Conservation (phyloP, 2,113 vertebrate species). For the Saccopteryx bilineata region DNA sequence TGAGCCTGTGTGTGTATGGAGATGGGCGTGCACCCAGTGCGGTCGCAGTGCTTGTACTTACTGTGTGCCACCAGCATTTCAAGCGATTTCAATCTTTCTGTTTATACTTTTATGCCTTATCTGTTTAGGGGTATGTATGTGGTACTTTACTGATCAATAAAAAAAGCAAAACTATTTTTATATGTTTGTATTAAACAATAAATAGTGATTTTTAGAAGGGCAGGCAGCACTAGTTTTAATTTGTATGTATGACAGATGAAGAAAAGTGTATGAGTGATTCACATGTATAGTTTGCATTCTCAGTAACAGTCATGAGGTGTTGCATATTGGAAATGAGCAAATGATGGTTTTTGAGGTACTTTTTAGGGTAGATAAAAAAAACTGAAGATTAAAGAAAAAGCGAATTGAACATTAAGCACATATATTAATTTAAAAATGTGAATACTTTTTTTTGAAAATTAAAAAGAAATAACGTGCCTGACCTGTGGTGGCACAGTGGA, state of each 20-base stretch:
- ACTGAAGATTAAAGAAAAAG: conserved; percentile 48
- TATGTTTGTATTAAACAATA: not conserved
- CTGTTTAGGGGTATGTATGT: not conserved
- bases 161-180: not conserved
- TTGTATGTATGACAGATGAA: not conserved
- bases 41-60: not conserved
- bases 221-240: conserved; percentile 20
- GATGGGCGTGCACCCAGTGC: not conserved
- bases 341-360: not conserved
- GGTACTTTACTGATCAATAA: not conserved
- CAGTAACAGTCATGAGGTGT: not conserved
- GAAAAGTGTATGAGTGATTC: not conserved
- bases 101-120: not conserved
- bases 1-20: not conserved
- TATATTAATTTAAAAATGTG: not conserved
- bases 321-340: not conserved
- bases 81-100: not conserved
- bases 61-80: not conserved
- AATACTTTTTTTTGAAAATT: not conserved
- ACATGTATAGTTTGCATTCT: conserved; percentile 39
- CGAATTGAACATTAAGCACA: not conserved
- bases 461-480: not conserved
- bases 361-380: conserved; percentile 48
- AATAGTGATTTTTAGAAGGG: not conserved
- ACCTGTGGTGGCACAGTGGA: no score